Evolutionary conservation across 2,113 vertebrate genomes (phyloP), one percentile per base, ranked within the genome.

Genomic region (Callipepla squamata): DNA sequence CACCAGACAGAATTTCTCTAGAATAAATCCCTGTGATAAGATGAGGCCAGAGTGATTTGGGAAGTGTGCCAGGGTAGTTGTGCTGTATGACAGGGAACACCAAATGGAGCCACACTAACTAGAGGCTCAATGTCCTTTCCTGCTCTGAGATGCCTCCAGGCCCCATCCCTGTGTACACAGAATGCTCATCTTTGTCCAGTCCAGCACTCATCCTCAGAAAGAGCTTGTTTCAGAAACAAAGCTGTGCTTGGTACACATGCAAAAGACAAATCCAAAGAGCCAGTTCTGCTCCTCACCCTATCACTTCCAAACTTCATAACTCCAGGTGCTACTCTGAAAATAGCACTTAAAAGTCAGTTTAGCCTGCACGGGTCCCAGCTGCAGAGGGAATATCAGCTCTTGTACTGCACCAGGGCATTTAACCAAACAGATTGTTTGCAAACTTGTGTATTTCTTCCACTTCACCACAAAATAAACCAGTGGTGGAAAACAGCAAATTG

Each of bases 321-420:
- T 88, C 89, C 84, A 86, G 91, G 80, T 69, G 67, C 44, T 80
- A 57, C 38, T 65, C 80, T 87, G 91, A 94, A 96, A 96, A 90
- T 25, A 81, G 17, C 44, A 45, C 23, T 78, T 63, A 25, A 67
- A 92, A 90, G 32, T 44, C 61, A 48, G 50, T 44, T 65, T 63
- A 51, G 7, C 92, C 78, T 87, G 68, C 63, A 26, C 42, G 2
- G 2, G 59, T 67, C 78, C 44, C 72, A 74, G 63, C 79, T 92
- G 68, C 87, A 61, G 61, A 82, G 65, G 55, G 55, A 72, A 87
- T 75, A 30, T 92, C 82, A 85, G 94, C 68, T 92, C 38, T 61
- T 55, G 4, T 10, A 32, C 57, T 83, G 36, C 79, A 59, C 79
- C 2, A 55, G 68, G 51, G 75, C 61, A 68, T 34, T 53, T 85